A percentile compares a stretch with the other conserved stretches of the same genome.
Evolutionary conservation across 2,888 invertebrate species (phyloP).

Genomic region (Ichneumon xanthorius): DNA sequence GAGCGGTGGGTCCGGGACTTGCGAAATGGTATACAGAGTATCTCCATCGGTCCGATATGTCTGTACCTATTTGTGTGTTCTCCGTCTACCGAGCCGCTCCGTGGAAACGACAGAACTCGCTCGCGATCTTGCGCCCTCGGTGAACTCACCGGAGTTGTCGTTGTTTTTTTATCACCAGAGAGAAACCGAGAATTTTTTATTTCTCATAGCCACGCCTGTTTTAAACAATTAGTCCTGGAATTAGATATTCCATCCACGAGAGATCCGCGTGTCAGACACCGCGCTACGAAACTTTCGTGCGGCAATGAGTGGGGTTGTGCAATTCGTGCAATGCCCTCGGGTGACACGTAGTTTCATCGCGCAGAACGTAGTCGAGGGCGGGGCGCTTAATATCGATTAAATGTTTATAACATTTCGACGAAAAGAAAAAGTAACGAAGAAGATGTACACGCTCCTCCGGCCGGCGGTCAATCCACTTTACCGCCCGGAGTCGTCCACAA

Average conservation of each 20-base stretch:
- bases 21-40: constrained; percentile 53
- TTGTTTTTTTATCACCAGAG: constrained; percentile 14
- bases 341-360: neutral
- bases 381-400: too few species aligned
- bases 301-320: neutral
- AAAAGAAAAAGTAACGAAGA: neutral
- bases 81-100: constrained; percentile 1
- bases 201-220: constrained; percentile 54
- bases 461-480: constrained; percentile 51
- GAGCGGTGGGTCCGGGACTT: constrained; percentile 31
- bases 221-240: constrained; percentile 57
- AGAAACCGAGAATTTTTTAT: constrained; percentile 41
- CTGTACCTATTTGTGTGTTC: constrained; percentile 29
- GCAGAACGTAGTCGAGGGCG: too few species aligned
- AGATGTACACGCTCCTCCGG: neutral
- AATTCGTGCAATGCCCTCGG: constrained; percentile 13
- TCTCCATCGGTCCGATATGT: constrained; percentile 59
- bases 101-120: constrained; percentile 24
- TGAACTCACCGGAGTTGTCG: neutral
- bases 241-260: constrained; percentile 43
- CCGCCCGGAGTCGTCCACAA: constrained; percentile 33
- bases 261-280: constrained; percentile 4
- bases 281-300: constrained; percentile 12
- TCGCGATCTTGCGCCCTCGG: constrained; percentile 30
- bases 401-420: neutral